phyloP scores from a whole-genome alignment of 1,140 invertebrate genomes.

The Drosophila kohkoa region DNA sequence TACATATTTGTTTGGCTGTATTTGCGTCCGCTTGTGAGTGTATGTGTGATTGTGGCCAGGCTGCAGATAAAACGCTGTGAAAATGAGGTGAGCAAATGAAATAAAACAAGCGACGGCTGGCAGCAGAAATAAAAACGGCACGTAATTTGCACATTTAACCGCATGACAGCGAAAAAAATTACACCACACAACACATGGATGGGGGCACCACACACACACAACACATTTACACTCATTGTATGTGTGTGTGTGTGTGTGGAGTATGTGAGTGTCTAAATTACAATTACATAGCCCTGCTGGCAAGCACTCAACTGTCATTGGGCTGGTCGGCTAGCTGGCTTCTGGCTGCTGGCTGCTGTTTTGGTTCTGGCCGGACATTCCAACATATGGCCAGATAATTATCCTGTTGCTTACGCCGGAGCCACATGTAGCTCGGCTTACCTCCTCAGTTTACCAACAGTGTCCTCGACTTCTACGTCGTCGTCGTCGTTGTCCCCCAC shows the following conservation, averaged over 20 bases:
- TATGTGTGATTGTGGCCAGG: conserved; percentile 27
- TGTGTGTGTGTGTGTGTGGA: neutral
- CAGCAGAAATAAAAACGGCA: conserved; percentile 69
- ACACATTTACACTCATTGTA: neutral
- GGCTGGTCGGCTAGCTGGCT: conserved; percentile 9
- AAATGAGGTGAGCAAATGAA: conserved; percentile 76
- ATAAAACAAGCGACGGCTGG: conserved; percentile 71
- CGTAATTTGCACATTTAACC: conserved; percentile 79
- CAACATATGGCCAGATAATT: conserved; percentile 77
- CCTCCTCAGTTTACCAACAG: conserved; percentile 26
- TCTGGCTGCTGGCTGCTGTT: conserved; percentile 19
- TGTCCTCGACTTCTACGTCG: neutral
- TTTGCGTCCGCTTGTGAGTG: conserved; percentile 1
- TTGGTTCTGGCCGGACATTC: conserved; percentile 62
- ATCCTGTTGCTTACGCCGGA: conserved; percentile 66
- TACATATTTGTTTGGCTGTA: conserved; percentile 3
- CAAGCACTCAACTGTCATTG: conserved; percentile 49
- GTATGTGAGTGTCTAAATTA: conserved; percentile 67
- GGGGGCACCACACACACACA: conserved; percentile 9
- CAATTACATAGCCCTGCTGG: conserved; percentile 62
- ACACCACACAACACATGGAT: conserved; percentile 10
- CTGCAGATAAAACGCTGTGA: conserved; percentile 68
- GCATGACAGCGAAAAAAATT: conserved; percentile 68
- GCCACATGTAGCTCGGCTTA: conserved; percentile 62
- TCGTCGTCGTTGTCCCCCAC: conserved; percentile 14